Base-by-base conservation (phyloP, 2,888 invertebrate genomes). In the Entomobrya multifasciata region DNA sequence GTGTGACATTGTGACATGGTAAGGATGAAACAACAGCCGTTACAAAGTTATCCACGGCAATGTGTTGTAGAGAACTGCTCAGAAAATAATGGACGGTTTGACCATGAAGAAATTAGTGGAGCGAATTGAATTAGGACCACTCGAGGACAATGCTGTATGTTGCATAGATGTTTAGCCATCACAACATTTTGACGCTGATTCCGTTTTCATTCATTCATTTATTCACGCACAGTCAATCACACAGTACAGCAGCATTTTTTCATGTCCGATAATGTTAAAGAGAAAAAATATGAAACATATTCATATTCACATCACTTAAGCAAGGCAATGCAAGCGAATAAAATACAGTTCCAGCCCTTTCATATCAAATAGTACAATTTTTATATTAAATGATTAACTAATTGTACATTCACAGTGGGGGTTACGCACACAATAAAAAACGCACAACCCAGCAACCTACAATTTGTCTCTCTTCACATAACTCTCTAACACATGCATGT, bases 371-470 rank as follows among this genome's bases (percentile, higher is more conserved):
- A 76, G 84, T 15, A 65, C 77, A 65, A 60, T 84, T 84, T 81
- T 84, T 84, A 84, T 84, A 84, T 84, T 84, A 84, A 84, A 84
- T 70, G 77, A 77, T 84, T 67, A 84, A 84, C 84, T 84, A 84
- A 84, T 84, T 84, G 84, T 77, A 70, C 77, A 77, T 20, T 67
- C 84, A 25, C 84, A 84, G 84, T 84, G n/a, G 84, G n/a, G 84
- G 77, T 83, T 83, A 52, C 82, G 49, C 20, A 36, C 60, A 62
- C 62, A 57, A 74, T 36, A 36, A 36, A 67, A 57, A 67, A 67
- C 36, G 62, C 36, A 36, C 8, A 62, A 62, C 62, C 17, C 41
- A 67, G 22, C 57, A 57, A 81, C 20, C n/a, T 44, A 67, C 47
- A 83, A 83, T 83, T 83, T 83, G 82, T 83, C 62, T 52, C 62